Evolutionary conservation across 2,888 invertebrate species (phyloP).

Genomic region (Tipula vernalis): DNA sequence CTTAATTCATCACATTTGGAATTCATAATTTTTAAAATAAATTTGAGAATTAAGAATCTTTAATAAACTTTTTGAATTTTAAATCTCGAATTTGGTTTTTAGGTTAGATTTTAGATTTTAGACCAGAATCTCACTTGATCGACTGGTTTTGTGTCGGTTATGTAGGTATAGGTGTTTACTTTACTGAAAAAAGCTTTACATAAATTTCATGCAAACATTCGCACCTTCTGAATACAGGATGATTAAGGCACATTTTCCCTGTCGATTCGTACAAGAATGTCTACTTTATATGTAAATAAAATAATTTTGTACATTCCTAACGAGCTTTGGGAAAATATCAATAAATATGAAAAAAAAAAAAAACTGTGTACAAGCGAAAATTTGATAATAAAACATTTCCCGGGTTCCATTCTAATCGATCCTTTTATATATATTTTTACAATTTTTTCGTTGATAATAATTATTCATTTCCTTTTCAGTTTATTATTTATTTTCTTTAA

Average conservation of each 20-base stretch:
- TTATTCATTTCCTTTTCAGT: not conserved
- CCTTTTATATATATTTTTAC: not conserved
- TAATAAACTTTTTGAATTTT: too few relatives aligned
- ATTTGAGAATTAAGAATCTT: too few relatives aligned
- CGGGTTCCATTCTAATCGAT: constrained; percentile 4
- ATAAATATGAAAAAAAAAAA: not conserved
- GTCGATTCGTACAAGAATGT: not conserved
- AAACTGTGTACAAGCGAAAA: not conserved
- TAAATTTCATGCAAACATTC: not conserved
- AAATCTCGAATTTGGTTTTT: too few relatives aligned
- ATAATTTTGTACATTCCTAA: not conserved
- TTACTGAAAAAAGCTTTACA: too few relatives aligned
- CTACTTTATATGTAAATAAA: not conserved
- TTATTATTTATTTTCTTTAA: not conserved
- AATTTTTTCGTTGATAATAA: not conserved
- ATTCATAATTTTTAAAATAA: too few relatives aligned
- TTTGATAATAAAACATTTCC: not conserved
- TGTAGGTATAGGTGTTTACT: too few relatives aligned
- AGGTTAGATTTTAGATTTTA: too few relatives aligned
- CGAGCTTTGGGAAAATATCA: not conserved
- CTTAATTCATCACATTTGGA: too few relatives aligned
- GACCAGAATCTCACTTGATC: too few relatives aligned
- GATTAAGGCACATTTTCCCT: not conserved
- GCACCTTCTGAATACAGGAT: not conserved
- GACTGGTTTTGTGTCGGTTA: too few relatives aligned